A percentile compares a stretch with the other conserved stretches of the same genome.
Conservation (phyloP, 2,113 vertebrate genomes). For the Hipposideros armiger region DNA sequence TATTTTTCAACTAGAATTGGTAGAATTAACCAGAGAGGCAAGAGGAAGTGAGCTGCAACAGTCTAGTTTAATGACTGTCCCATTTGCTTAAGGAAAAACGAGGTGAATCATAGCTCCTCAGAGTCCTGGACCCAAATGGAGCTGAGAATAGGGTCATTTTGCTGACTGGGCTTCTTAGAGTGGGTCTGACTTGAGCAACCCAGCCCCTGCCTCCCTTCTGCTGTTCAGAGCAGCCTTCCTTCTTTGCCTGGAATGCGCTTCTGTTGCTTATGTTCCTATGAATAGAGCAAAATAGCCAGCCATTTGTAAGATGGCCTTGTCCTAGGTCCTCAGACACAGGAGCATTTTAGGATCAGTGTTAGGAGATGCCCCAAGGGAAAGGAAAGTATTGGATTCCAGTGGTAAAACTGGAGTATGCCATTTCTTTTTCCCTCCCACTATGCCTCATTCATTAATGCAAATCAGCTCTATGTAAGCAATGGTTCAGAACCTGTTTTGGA, state of each 20-base stretch:
- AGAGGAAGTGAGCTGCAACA: conserved; percentile 29
- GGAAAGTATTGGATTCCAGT: neutral
- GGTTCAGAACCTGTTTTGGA: neutral
- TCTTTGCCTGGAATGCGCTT: neutral
- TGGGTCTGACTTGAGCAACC: neutral
- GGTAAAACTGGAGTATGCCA: conserved; percentile 16
- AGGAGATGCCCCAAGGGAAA: neutral
- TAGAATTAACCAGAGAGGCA: conserved; percentile 54
- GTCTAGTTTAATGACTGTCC: neutral
- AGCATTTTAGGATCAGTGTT: neutral
- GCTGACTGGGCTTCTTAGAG: neutral
- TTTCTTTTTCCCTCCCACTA: conserved; percentile 12
- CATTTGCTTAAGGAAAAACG: conserved; percentile 43
- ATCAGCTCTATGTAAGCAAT: neutral
- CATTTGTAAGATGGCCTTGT: neutral
- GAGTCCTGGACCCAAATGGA: neutral
- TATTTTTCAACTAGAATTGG: neutral
- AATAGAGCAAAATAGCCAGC: conserved; percentile 46
- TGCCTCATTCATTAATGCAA: conserved; percentile 2
- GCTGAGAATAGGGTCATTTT: conserved; percentile 50
- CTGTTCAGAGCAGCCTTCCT: neutral
- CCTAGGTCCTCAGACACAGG: neutral
- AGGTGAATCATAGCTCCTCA: conserved; percentile 11
- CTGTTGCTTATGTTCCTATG: conserved; percentile 15
- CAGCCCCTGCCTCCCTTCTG: neutral